Evolutionary conservation across 2,888 invertebrate genomes (phyloP), one percentile per base, ranked within the genome.

Genomic region (Oscheius sp.): DNA sequence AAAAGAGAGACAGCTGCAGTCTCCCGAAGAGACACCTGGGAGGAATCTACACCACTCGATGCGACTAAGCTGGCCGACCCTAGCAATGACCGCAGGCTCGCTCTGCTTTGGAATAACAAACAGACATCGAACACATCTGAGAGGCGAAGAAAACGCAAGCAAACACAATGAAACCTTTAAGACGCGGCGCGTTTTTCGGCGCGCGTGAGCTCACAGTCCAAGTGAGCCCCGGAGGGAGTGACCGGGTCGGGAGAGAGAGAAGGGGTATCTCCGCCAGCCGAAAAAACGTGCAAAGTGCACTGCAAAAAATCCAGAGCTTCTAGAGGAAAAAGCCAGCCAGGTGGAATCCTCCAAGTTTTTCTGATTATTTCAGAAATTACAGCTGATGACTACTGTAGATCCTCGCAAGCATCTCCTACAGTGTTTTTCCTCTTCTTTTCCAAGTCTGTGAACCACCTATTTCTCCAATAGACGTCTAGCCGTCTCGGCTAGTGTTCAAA

Each of bases 111-210:
- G 57, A 33, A 61, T 39, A 39, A 58, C 61, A 61, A 61, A 61
- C 61, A 61, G 61, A 39, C 39, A 61, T 61, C 61, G 61, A 61
- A 61, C 61, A 61, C 61, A 61, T 61, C 42, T 55, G 55, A 55
- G 55, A 55, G 61, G 42, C 61, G 61, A 61, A 61, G 61, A 61
- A 61, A 61, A 61, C 61, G 61, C 61, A 61, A 61, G 61, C 61
- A 61, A 61, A 61, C 61, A 61, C 61, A 61, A 61, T 61, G 61
- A 61, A 61, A 61, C 61, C 61, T 61, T 61, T 61, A 45, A 61
- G 61, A 61, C 61, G n/a, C 61, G 45, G 42, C 61, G 61, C 61
- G 61, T 61, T 61, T 61, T 61, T 61, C 61, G 61, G 61, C 61
- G 61, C 61, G 61, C 61, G 61, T 61, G 61, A 61, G 61, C 45